Conservation (phyloP, 2,113 vertebrate species). For the Spheniscus mendiculus region DNA sequence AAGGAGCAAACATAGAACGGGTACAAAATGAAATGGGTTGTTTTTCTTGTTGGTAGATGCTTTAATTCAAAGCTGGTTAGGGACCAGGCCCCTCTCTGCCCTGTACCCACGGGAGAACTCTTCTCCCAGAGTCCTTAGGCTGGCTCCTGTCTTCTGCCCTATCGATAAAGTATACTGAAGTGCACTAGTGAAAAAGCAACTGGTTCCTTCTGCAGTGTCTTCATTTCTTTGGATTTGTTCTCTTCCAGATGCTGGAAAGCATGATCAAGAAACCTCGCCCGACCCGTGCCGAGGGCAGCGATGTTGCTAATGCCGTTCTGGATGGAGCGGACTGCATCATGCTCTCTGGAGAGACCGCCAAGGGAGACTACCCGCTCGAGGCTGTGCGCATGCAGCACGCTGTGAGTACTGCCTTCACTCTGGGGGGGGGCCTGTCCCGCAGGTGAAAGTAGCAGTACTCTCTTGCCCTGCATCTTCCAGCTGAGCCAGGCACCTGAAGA, state of each 20-base stretch:
- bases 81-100: background rate
- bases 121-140: background rate
- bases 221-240: background rate
- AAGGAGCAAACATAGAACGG: background rate
- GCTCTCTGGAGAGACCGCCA: slow-evolving; percentile 96
- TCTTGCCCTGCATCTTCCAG: too few relatives aligned
- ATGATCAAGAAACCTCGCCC: slow-evolving; percentile 99
- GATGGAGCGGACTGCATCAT: slow-evolving; percentile 98
- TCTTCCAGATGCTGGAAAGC: slow-evolving; percentile 93
- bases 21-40: background rate
- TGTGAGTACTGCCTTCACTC: slow-evolving; percentile 72
- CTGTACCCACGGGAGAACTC: rapidly evolving
- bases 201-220: background rate
- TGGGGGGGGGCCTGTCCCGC: rapidly evolving
- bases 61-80: background rate
- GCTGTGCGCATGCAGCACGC: slow-evolving; percentile 92
- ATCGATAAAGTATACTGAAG: rapidly evolving
- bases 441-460: background rate
- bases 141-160: background rate
- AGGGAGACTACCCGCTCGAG: slow-evolving; percentile 96
- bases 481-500: background rate
- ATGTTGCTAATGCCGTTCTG: slow-evolving; percentile 94
- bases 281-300: slow-evolving; percentile 92
- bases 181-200: background rate
- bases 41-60: background rate